Evolutionary conservation across 2,888 invertebrate species (phyloP).

Genomic region (Aquatica leii): DNA sequence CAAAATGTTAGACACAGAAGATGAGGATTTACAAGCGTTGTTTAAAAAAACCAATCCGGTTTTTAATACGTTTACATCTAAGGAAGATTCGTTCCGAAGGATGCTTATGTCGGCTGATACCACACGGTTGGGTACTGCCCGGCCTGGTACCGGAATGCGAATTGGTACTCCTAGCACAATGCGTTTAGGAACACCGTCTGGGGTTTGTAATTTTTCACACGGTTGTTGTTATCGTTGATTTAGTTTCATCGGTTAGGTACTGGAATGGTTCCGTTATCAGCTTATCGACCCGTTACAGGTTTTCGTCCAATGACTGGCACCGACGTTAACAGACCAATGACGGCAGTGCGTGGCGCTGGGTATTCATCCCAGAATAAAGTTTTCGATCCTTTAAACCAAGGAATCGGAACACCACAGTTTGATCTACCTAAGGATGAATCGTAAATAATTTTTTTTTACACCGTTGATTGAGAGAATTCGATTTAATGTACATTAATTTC

Average conservation of each 20-base stretch:
- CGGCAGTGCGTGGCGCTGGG: constrained; percentile 95
- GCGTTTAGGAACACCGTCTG: constrained; percentile 66
- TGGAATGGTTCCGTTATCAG: constrained; percentile 43
- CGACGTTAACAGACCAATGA: constrained; percentile 81
- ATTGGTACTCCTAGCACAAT: constrained; percentile 61
- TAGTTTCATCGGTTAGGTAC: constrained; percentile 60
- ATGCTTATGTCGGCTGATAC: constrained; percentile 43
- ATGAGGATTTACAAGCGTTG: constrained; percentile 44
- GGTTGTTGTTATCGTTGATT: not conserved
- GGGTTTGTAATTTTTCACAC: constrained; percentile 56
- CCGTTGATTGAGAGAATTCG: too few species aligned
- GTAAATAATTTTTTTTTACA: constrained; percentile 65
- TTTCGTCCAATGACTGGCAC: constrained; percentile 57
- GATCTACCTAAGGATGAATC: constrained; percentile 82
- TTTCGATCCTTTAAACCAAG: constrained; percentile 82
- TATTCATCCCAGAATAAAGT: constrained; percentile 81
- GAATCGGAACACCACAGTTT: constrained; percentile 66
- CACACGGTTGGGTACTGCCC: constrained; percentile 24
- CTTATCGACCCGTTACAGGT: constrained; percentile 59
- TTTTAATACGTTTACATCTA: constrained; percentile 44
- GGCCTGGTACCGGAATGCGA: constrained; percentile 22
- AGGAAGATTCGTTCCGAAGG: constrained; percentile 44
- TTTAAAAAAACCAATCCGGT: constrained; percentile 44
- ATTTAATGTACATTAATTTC: not conserved
- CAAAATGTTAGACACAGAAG: constrained; percentile 42